Evolutionary conservation across 2,113 vertebrate genomes (phyloP).

Genomic region (Neolamprologus hecqui): DNA sequence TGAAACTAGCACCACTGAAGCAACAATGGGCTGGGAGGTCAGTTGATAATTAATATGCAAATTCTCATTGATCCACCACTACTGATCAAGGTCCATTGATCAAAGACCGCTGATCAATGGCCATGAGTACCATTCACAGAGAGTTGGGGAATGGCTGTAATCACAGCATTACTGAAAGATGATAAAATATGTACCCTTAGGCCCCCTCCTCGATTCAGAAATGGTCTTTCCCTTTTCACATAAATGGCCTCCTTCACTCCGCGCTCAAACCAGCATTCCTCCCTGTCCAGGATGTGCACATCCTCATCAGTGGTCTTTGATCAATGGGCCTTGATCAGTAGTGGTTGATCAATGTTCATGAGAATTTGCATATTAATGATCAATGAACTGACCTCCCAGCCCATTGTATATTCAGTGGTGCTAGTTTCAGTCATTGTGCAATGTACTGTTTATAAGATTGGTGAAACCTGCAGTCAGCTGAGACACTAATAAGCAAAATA

Average conservation of each 20-base stretch:
- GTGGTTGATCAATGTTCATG: neutral
- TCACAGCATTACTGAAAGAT: neutral
- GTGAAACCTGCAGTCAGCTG: neutral
- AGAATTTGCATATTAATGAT: neutral
- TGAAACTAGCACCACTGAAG: neutral
- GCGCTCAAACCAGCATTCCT: accelerated
- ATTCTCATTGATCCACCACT: neutral
- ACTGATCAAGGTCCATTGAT: neutral
- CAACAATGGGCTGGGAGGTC: accelerated
- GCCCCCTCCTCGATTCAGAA: accelerated
- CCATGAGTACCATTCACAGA: neutral
- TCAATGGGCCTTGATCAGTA: neutral
- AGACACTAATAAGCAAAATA: neutral
- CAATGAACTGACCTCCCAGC: neutral
- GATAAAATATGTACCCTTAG: accelerated
- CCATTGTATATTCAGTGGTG: neutral
- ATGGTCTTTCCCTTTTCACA: neutral
- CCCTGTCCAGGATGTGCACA: no score
- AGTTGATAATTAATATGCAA: neutral
- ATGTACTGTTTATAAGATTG: neutral
- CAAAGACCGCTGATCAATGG: neutral
- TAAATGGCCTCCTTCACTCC: neutral
- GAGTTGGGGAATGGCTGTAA: neutral
- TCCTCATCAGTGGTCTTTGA: neutral
- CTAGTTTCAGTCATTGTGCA: neutral